These are phyloP conservation scores for Frankliniella intonsa DNA, from an alignment of 2,888 invertebrate species.

Conservation along the genomic window DNA sequence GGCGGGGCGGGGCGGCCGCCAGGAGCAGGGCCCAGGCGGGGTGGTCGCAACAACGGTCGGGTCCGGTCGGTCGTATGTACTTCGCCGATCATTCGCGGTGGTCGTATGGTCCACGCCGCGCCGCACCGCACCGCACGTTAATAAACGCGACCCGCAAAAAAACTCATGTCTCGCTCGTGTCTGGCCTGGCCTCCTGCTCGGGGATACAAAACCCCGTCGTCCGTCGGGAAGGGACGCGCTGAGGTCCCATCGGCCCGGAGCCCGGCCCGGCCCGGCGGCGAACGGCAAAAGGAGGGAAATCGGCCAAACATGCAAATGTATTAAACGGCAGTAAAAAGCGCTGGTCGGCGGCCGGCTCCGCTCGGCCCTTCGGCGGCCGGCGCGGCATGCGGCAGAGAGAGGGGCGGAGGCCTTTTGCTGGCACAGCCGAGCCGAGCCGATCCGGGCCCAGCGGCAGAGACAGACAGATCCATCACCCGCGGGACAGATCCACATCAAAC, in stretches of 20 bases:
- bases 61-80: too few relatives aligned
- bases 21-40: not conserved
- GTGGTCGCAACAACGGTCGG: not conserved
- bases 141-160: not conserved
- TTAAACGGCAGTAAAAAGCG: slow-evolving; percentile 11
- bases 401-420: not conserved
- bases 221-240: not conserved
- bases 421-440: not conserved
- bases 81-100: too few relatives aligned
- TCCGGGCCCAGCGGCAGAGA: not conserved
- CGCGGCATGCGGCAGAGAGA: not conserved
- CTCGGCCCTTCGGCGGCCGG: not conserved
- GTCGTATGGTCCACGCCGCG: not conserved
- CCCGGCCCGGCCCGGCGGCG: not conserved
- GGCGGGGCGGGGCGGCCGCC: too few relatives aligned
- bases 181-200: not conserved
- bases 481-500: slow-evolving; percentile 26
- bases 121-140: not conserved
- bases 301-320: slow-evolving; percentile 1
- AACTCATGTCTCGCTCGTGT: not conserved
- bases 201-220: too few relatives aligned
- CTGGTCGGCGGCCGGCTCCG: not conserved
- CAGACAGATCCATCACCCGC: slow-evolving; percentile 19
- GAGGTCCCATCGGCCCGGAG: not conserved
- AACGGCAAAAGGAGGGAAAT: not conserved